Evolutionary conservation across 2,113 vertebrate species (phyloP), one percentile per base, ranked within the genome.

Genomic region (Sterrhoptilus dennistouni): DNA sequence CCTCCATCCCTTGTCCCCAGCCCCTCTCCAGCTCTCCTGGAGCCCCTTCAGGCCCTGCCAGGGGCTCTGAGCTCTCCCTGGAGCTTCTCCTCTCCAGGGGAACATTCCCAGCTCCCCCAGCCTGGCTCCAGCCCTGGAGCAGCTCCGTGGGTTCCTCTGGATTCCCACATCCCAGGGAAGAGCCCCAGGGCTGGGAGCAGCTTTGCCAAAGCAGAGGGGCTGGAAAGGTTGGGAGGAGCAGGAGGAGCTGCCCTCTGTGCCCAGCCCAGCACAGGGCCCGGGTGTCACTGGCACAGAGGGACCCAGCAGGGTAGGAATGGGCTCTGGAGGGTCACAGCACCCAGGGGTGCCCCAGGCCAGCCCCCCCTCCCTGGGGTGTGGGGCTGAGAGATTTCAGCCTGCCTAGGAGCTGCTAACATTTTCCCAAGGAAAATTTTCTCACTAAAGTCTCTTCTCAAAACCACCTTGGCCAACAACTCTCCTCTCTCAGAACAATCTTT

Each of bases 161-260:
- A 21, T 22, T 17, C 38, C 33, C 49, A 45, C 0, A 13, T 3
- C 19, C 25, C 7, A 2, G 20, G 40, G 24, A 38, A 12, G 12
- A 61, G 40, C 11, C 14, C 40, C 16, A 5, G 23, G 45, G 64
- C 3, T 10, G 11, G n/a, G 29, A 53, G 19, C 11, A 38, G 35
- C 24, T 68, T 25, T 66, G n/a, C 21, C n/a, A 2, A 11, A 3
- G 7, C 9, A 14, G n/a, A 33, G 22, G 35, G 47, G 4, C 21
- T 40, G 49, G 28, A 2, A 38, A 15, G 2, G 13, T 4, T 11
- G 57, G 49, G 18, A 2, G 47, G 47, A 4, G 36, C 24, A 89
- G 18, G 56, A n/a, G 54, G 8, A 29, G 5, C 2, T 70, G 25
- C 1, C 5, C 0, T 2, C 16, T 9, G 47, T 1, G 19, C 25